Evolutionary conservation across 2,888 invertebrate species (phyloP).

Genomic region (Drosophila lutescens): DNA sequence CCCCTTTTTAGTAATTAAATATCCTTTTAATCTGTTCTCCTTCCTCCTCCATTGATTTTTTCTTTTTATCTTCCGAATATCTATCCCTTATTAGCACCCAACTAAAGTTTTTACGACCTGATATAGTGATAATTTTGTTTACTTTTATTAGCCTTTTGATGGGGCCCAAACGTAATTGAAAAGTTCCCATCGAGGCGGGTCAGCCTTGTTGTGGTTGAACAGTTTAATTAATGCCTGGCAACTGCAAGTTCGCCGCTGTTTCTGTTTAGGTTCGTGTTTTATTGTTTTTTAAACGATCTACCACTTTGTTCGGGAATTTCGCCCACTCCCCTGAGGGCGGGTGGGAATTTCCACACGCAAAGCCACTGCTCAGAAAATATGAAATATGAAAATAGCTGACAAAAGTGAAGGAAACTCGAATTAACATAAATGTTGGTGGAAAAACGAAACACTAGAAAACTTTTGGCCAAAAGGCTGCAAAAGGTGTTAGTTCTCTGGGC

Average conservation of each 20-base stretch:
- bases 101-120: constrained; percentile 21
- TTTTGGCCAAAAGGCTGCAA: constrained; percentile 57
- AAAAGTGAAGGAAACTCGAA: constrained; percentile 62
- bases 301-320: constrained; percentile 72
- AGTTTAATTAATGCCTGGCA: constrained; percentile 73
- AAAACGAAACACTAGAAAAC: constrained; percentile 42
- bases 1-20: too few species aligned
- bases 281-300: constrained; percentile 81
- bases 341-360: constrained; percentile 59
- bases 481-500: constrained; percentile 61
- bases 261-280: constrained; percentile 63
- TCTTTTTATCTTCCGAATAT: constrained; percentile 5
- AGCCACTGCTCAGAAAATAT: constrained; percentile 52
- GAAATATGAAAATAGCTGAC: constrained; percentile 66
- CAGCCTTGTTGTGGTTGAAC: constrained; percentile 62
- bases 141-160: constrained; percentile 67
- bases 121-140: constrained; percentile 47
- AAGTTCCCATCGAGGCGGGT: constrained; percentile 32
- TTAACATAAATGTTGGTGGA: constrained; percentile 70
- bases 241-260: constrained; percentile 30
- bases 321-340: constrained; percentile 31
- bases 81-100: constrained; percentile 35
- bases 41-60: constrained; percentile 12
- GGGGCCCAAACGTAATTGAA: constrained; percentile 58
- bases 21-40: background rate